phyloP scores from a whole-genome alignment of 2,797 vertebrate species.

The Holocentrus rufus region DNA sequence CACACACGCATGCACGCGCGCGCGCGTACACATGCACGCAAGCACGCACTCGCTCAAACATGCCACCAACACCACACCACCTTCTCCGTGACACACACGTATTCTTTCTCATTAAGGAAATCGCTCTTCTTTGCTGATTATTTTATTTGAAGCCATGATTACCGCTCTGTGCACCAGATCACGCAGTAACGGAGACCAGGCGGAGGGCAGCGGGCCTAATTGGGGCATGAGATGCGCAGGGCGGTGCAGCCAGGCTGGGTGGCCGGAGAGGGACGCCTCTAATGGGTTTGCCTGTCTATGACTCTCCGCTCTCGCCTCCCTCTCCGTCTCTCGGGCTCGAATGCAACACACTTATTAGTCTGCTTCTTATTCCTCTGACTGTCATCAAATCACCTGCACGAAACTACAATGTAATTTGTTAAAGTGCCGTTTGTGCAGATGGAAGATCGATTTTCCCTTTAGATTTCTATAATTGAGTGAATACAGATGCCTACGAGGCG shows the following conservation, averaged over 20 bases:
- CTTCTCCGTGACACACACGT: slow-evolving; percentile 94
- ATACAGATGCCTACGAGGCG: slow-evolving; percentile 76
- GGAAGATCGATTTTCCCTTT: slow-evolving; percentile 96
- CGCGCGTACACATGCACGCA: not conserved
- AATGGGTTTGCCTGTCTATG: slow-evolving; percentile 62
- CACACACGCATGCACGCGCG: not conserved
- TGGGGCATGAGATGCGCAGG: slow-evolving; percentile 90
- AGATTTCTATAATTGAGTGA: slow-evolving; percentile 94
- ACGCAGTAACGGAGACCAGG: slow-evolving; percentile 94
- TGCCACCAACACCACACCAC: slow-evolving; percentile 87
- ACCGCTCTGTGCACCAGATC: slow-evolving; percentile 96
- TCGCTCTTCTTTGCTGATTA: slow-evolving; percentile 99
- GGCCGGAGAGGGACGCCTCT: slow-evolving; percentile 78
- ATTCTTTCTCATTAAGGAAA: slow-evolving; percentile 97
- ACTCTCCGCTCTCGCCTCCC: slow-evolving; percentile 36
- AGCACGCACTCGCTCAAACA: slow-evolving; percentile 13
- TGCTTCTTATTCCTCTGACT: slow-evolving; percentile 89
- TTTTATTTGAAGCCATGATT: slow-evolving; percentile 99
- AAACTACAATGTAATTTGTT: slow-evolving; percentile 93
- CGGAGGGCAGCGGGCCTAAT: slow-evolving; percentile 94
- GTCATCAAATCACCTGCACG: slow-evolving; percentile 92
- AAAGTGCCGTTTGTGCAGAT: slow-evolving; percentile 92
- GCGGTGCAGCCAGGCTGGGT: slow-evolving; percentile 79
- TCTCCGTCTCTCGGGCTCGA: slow-evolving; percentile 74
- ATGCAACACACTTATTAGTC: slow-evolving; percentile 88